These are phyloP conservation scores for Meleagris gallopavo DNA, from an alignment of 2,113 vertebrate genomes.

Conservation along the genomic window DNA sequence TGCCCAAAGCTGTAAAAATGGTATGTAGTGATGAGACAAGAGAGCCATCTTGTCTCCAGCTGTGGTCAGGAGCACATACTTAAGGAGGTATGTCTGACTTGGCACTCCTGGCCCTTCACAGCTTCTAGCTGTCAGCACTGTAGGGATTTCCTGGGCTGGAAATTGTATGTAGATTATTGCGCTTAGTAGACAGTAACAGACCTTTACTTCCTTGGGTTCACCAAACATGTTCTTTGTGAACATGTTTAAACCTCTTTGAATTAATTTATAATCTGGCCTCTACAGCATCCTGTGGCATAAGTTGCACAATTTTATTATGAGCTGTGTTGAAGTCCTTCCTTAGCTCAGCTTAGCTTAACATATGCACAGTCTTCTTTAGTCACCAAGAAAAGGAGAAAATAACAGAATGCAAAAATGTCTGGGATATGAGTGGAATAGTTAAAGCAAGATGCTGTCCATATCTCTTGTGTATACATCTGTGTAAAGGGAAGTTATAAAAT, in stretches of 20 bases:
- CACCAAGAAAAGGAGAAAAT: background rate
- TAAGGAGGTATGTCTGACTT: background rate
- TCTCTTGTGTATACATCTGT: background rate
- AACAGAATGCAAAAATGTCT: conserved; percentile 7
- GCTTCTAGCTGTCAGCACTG: background rate
- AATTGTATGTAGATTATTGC: background rate
- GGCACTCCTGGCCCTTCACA: background rate
- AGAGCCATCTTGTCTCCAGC: background rate
- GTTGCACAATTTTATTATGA: background rate
- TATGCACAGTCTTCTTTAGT: background rate
- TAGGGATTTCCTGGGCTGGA: background rate
- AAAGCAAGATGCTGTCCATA: background rate
- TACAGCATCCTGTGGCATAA: background rate
- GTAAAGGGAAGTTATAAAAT: background rate
- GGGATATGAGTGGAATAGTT: background rate
- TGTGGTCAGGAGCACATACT: background rate
- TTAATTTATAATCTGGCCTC: background rate
- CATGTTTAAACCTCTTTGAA: background rate
- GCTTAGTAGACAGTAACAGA: background rate
- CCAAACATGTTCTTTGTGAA: background rate
- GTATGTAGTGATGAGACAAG: background rate
- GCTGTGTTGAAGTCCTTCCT: background rate
- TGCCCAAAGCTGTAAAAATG: background rate
- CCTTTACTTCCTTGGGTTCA: background rate
- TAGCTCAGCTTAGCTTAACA: background rate